These are phyloP conservation scores for Erithacus rubecula DNA, from an alignment of 2,797 vertebrate species.

Conservation along the genomic window DNA sequence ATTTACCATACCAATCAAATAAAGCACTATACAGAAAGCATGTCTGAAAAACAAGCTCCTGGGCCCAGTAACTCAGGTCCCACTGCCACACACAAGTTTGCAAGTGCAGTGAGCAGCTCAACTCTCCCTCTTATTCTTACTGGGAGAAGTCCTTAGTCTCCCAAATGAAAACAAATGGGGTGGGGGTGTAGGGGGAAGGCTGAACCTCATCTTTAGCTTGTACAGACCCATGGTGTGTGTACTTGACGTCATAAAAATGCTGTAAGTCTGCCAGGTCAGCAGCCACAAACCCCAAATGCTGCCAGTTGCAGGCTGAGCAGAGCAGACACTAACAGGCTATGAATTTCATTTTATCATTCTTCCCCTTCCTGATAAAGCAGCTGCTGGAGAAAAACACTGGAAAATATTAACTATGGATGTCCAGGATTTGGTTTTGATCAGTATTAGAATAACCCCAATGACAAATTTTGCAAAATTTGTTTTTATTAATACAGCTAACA, in stretches of 20 bases:
- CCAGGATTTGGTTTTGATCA: not conserved
- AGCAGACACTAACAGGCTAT: not conserved
- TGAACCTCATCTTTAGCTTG: not conserved
- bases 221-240: not conserved
- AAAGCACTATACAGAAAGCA: not conserved
- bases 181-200: accelerated
- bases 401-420: not conserved
- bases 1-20: not conserved
- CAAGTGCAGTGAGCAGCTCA: not conserved
- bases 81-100: not conserved
- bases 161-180: not conserved
- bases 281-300: constrained; percentile 30
- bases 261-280: constrained; percentile 31
- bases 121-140: not conserved
- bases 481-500: not conserved
- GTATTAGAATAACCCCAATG: not conserved
- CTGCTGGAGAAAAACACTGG: not conserved
- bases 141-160: not conserved
- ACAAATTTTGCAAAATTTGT: not conserved
- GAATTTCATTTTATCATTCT: constrained; percentile 44
- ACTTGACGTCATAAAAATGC: constrained; percentile 17
- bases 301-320: not conserved
- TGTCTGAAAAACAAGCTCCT: not conserved
- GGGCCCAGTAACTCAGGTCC: not conserved
- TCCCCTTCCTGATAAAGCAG: not conserved